A percentile compares a stretch with the other conserved stretches of the same genome.
Conservation (phyloP, 37 sponge, comb jelly and placozoan species). For the Agelas oroides region DNA sequence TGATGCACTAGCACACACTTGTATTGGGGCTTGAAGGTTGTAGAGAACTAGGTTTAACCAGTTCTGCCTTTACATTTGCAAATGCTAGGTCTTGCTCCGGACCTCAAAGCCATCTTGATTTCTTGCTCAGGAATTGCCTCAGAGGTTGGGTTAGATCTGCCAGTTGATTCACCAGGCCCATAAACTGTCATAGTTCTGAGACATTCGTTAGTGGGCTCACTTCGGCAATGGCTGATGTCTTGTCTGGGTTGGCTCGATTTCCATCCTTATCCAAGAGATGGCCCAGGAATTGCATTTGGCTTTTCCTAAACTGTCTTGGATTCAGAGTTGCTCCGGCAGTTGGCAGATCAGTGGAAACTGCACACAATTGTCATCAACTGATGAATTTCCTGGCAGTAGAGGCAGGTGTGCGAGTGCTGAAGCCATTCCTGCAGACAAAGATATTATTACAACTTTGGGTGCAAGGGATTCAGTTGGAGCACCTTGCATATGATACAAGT, state of each 20-base stretch:
- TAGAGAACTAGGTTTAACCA: constrained; percentile 46
- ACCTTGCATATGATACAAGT: no score
- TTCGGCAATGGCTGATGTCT: constrained; percentile 27
- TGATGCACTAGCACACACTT: constrained; percentile 43
- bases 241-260: constrained; percentile 44
- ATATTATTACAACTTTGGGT: no score
- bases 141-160: constrained; percentile 47
- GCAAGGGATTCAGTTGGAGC: no score
- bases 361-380: no score
- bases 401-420: no score
- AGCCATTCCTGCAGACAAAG: no score
- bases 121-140: constrained; percentile 23
- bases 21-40: constrained; percentile 27
- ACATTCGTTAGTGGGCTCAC: constrained; percentile 25
- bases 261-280: constrained; percentile 33
- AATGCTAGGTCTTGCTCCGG: constrained; percentile 38
- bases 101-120: constrained; percentile 42
- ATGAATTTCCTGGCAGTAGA: no score
- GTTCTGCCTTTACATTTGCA: constrained; percentile 27
- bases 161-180: constrained; percentile 60
- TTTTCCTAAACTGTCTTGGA: constrained; percentile 1
- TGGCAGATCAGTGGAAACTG: no score
- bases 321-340: constrained; percentile 37
- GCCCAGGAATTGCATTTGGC: constrained; percentile 12
- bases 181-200: constrained; percentile 33